These are phyloP conservation scores for Pachyramphus minor DNA, from an alignment of 2,113 vertebrate genomes.

Conservation along the genomic window DNA sequence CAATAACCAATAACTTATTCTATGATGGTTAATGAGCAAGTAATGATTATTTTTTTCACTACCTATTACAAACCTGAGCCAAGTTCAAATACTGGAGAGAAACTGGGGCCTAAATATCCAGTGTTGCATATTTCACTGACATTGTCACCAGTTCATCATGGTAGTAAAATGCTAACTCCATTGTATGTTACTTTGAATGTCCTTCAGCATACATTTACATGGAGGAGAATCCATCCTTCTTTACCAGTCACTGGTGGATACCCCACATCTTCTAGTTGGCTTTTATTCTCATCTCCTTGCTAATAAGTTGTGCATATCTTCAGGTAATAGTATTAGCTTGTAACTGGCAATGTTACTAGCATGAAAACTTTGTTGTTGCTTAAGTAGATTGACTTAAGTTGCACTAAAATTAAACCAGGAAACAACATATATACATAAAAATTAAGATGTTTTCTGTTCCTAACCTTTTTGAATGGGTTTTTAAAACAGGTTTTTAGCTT, in stretches of 20 bases:
- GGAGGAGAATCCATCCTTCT: not conserved
- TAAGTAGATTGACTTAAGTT: not conserved
- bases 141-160: not conserved
- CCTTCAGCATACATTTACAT: not conserved
- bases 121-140: not conserved
- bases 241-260: not conserved
- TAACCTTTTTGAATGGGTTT: not conserved
- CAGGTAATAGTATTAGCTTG: not conserved
- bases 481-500: not conserved
- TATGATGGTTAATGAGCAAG: not conserved
- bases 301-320: not conserved
- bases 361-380: not conserved
- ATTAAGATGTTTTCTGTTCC: not conserved
- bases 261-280: not conserved
- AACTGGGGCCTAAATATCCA: not conserved
- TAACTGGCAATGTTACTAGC: not conserved
- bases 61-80: not conserved
- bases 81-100: not conserved
- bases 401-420: not conserved
- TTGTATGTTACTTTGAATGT: not conserved
- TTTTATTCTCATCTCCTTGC: not conserved
- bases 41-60: not conserved
- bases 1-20: not conserved
- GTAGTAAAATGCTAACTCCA: not conserved
- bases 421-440: not conserved